Evolutionary conservation across 2,113 vertebrate species (phyloP).

Genomic region (Serilophus lunatus): DNA sequence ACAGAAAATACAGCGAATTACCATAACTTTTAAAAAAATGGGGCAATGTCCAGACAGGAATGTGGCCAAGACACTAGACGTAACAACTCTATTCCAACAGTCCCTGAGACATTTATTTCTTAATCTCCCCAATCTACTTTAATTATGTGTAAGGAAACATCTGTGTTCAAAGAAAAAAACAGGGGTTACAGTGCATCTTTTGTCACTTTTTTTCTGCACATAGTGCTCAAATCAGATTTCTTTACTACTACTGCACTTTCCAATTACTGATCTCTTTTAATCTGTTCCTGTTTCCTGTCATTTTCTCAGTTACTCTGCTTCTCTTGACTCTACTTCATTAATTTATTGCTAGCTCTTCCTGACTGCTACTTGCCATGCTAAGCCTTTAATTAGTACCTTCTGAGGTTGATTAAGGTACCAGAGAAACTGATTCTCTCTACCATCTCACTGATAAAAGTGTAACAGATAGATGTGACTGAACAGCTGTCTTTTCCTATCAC

Average conservation of each 20-base stretch:
- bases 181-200: neutral
- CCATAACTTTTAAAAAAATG: neutral
- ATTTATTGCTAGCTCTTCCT: neutral
- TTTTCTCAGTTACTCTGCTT: neutral
- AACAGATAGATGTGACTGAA: neutral
- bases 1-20: neutral
- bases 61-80: neutral
- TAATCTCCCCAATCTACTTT: constrained; percentile 39
- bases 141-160: constrained; percentile 24
- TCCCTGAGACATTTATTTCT: constrained; percentile 4
- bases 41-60: neutral
- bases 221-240: neutral
- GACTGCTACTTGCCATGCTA: neutral
- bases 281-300: neutral
- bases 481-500: neutral
- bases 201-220: neutral
- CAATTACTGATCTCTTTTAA: neutral
- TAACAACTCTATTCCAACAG: neutral
- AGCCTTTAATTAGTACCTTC: neutral
- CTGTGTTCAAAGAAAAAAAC: neutral
- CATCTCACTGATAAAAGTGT: neutral
- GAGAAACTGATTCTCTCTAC: neutral
- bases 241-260: neutral
- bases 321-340: neutral
- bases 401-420: neutral